Evolutionary conservation across 2,113 vertebrate genomes (phyloP).

Genomic region (Mus pahari): DNA sequence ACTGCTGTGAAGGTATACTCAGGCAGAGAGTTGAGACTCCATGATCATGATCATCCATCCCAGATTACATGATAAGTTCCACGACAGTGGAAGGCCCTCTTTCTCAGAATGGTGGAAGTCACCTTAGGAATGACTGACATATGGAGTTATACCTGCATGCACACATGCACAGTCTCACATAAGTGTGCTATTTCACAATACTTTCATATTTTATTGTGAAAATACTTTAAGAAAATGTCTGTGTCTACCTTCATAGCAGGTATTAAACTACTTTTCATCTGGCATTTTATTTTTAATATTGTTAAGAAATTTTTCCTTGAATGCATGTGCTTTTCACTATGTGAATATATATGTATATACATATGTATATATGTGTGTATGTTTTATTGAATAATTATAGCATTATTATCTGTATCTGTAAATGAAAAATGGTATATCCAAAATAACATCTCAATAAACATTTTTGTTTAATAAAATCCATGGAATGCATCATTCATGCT

Average conservation of each 20-base stretch:
- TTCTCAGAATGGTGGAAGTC: background rate
- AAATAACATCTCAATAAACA: background rate
- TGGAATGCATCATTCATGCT: background rate
- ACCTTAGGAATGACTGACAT: background rate
- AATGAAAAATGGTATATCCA: background rate
- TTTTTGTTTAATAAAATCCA: background rate
- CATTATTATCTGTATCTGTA: background rate
- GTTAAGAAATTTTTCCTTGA: no score
- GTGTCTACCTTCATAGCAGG: no score
- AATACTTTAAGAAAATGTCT: background rate
- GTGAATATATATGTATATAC: no score
- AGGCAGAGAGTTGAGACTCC: background rate
- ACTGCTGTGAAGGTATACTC: background rate
- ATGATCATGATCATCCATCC: background rate
- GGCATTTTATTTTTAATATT: no score
- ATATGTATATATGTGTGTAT: no score
- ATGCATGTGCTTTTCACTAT: no score
- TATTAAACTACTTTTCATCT: no score
- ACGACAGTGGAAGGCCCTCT: background rate
- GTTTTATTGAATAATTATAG: no score
- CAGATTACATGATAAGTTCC: background rate
- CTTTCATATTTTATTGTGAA: background rate
- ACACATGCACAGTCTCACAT: background rate
- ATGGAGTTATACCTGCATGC: background rate
- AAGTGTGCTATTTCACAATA: background rate